Percentiles rank a stretch among this genome's conserved stretches.
These are phyloP conservation scores for Paracyclopina nana DNA, from an alignment of 1,140 invertebrate genomes.

Conservation along the genomic window DNA sequence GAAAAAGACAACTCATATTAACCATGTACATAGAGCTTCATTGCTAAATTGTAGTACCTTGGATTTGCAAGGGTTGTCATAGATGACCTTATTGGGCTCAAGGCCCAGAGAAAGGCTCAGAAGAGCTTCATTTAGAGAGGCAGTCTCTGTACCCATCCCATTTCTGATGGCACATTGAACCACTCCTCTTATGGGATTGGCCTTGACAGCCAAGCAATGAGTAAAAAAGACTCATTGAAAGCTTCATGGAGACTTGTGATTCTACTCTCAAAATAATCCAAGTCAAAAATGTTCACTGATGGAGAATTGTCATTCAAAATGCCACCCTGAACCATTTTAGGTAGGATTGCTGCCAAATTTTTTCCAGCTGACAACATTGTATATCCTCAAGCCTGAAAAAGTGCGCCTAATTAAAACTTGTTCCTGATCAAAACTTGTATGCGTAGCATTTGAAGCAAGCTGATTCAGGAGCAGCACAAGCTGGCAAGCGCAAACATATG, in stretches of 20 bases:
- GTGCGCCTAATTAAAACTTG: no score
- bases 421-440: no score
- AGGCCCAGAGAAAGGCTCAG: constrained; percentile 1
- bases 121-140: constrained; percentile 1
- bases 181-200: constrained; percentile 13
- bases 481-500: no score
- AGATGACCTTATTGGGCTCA: constrained; percentile 1
- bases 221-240: background rate
- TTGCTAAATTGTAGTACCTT: background rate
- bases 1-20: background rate
- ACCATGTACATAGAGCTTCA: no score
- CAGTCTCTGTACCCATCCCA: constrained; percentile 13
- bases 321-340: no score
- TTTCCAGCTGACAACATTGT: no score
- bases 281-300: constrained; percentile 13
- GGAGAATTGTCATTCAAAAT: constrained; percentile 4
- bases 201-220: constrained; percentile 6
- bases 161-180: background rate
- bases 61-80: constrained; percentile 15
- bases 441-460: no score
- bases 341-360: no score
- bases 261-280: constrained; percentile 12
- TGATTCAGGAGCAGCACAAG: no score
- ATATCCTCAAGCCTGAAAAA: no score
- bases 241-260: background rate